phyloP scores from a whole-genome alignment of 2,797 vertebrate species.

The Enteromius anoplus region DNA sequence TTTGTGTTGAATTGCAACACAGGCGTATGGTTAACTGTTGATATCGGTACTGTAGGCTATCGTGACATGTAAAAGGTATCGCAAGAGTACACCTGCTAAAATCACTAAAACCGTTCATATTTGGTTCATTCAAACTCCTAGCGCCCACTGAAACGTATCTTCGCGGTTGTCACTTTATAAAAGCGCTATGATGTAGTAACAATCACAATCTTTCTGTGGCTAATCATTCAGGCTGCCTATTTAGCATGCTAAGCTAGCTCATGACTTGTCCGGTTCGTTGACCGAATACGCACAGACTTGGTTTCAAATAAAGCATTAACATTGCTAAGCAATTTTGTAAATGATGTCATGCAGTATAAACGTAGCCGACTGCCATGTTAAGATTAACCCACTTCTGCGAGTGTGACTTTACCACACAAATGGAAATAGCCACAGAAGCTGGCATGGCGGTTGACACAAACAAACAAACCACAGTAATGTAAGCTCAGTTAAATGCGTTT shows the following conservation, averaged over 20 bases:
- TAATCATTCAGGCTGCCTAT: constrained; percentile 12
- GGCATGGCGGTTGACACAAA: background rate
- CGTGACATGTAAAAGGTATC: background rate
- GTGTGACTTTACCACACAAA: background rate
- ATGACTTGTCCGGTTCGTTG: constrained; percentile 38
- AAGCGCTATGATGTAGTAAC: background rate
- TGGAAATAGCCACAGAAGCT: background rate
- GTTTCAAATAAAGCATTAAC: background rate
- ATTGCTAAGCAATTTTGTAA: background rate
- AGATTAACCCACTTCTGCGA: background rate
- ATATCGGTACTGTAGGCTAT: background rate
- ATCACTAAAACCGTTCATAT: background rate
- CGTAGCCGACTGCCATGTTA: background rate
- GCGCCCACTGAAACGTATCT: background rate
- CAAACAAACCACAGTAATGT: background rate
- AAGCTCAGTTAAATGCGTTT: background rate
- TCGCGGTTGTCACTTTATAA: background rate
- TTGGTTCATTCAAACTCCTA: background rate
- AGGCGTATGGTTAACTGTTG: background rate
- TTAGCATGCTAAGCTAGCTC: constrained; percentile 45
- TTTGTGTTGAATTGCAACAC: background rate
- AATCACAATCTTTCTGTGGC: background rate
- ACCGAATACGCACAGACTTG: background rate
- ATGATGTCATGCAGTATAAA: background rate
- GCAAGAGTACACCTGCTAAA: background rate